These are phyloP conservation scores for Epinephelus malabaricus DNA, from an alignment of 2,797 vertebrate species.

Conservation along the genomic window DNA sequence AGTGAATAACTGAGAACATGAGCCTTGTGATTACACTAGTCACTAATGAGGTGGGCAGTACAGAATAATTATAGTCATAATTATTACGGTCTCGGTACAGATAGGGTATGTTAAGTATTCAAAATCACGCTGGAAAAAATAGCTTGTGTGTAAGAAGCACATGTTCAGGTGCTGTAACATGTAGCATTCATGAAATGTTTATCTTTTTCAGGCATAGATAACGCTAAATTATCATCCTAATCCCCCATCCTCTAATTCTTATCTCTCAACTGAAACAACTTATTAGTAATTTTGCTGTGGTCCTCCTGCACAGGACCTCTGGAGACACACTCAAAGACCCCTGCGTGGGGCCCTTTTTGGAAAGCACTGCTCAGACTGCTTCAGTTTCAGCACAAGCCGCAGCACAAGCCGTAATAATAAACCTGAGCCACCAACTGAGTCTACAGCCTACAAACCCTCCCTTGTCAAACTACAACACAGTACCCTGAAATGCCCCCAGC, in stretches of 20 bases:
- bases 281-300: not conserved
- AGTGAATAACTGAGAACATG: not conserved
- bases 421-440: not conserved
- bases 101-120: not conserved
- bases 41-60: not conserved
- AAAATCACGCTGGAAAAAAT: no score
- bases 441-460: not conserved
- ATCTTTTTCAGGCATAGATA: not conserved
- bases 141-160: not conserved
- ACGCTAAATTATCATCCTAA: not conserved
- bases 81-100: not conserved
- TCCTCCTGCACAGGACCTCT: not conserved
- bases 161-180: not conserved
- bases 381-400: not conserved
- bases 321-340: no score
- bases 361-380: no score
- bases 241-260: not conserved
- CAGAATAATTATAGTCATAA: not conserved
- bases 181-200: not conserved
- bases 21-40: not conserved
- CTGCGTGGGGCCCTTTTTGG: no score
- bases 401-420: not conserved
- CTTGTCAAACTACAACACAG: not conserved
- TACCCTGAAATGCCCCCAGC: not conserved
- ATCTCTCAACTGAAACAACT: not conserved